Conservation (phyloP, 2,113 vertebrate species). For the Syngnathus typhle region DNA sequence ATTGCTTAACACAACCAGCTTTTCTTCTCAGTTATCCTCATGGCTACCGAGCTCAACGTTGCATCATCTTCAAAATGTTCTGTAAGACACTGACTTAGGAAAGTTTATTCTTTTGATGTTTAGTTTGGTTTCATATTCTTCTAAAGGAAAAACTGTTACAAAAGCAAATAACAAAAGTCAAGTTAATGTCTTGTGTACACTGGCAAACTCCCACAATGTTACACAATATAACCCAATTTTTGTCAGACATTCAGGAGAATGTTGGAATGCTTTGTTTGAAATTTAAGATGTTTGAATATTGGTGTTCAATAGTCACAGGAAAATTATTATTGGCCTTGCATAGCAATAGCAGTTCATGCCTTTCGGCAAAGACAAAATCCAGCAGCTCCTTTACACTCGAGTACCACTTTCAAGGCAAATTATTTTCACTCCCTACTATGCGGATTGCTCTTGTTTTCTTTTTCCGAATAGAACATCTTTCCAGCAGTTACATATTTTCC, state of each 20-base stretch:
- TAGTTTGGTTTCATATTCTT: not conserved
- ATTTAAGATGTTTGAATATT: not conserved
- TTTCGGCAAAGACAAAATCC: not conserved
- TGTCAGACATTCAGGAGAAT: no score
- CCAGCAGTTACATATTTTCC: slow-evolving; percentile 22
- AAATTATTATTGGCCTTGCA: not conserved
- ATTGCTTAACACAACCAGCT: not conserved
- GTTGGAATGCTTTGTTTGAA: not conserved
- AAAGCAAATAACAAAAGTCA: not conserved
- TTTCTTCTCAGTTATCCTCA: not conserved
- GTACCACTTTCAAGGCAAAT: slow-evolving; percentile 5
- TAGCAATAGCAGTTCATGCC: not conserved
- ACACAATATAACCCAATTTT: not conserved
- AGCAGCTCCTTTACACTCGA: not conserved
- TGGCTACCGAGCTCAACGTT: not conserved
- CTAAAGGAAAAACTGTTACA: not conserved
- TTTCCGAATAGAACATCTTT: slow-evolving; percentile 1
- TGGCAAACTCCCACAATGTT: not conserved
- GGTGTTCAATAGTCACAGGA: not conserved
- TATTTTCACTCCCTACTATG: not conserved
- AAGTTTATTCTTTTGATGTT: not conserved
- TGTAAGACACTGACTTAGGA: not conserved
- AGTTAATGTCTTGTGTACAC: not conserved
- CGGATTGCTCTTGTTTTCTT: not conserved
- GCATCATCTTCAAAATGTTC: not conserved